These are phyloP conservation scores for Gnatocerus cornutus DNA, from an alignment of 2,888 invertebrate genomes.

Conservation along the genomic window DNA sequence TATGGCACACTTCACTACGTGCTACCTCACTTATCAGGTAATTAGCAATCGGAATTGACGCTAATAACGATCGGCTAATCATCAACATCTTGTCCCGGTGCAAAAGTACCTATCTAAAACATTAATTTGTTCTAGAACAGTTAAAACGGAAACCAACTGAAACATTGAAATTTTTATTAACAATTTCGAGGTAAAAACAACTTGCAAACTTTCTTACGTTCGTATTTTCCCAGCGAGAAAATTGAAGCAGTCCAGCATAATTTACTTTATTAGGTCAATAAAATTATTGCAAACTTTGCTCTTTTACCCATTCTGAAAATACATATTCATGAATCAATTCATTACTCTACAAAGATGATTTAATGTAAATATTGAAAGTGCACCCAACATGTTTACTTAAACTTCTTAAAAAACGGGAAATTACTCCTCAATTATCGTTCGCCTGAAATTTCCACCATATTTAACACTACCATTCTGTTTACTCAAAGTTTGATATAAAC, in stretches of 20 bases:
- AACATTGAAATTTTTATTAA: too few species aligned
- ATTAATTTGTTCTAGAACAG: too few species aligned
- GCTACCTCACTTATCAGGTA: slow-evolving; percentile 15
- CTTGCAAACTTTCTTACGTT: too few species aligned
- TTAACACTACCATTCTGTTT: slow-evolving; percentile 27
- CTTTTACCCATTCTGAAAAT: not conserved
- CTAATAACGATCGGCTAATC: too few species aligned
- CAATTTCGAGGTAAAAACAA: too few species aligned
- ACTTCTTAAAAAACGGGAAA: slow-evolving; percentile 31
- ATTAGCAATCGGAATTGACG: not conserved
- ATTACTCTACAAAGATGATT: slow-evolving; percentile 1
- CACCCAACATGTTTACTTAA: slow-evolving; percentile 24
- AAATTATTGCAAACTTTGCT: slow-evolving; percentile 2
- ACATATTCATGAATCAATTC: slow-evolving; percentile 5
- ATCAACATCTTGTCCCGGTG: too few species aligned
- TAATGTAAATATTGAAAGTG: slow-evolving; percentile 13
- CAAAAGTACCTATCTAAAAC: too few species aligned
- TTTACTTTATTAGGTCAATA: not conserved
- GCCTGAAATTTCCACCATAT: slow-evolving; percentile 33
- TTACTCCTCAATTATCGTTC: slow-evolving; percentile 15
- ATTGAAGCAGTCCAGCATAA: not conserved
- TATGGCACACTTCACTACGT: not conserved
- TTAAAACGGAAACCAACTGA: too few species aligned
- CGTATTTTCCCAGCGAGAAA: not conserved
- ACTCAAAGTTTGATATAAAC: slow-evolving; percentile 24